Evolutionary conservation across 2,113 vertebrate species (phyloP).

Genomic region (Antennarius striatus): DNA sequence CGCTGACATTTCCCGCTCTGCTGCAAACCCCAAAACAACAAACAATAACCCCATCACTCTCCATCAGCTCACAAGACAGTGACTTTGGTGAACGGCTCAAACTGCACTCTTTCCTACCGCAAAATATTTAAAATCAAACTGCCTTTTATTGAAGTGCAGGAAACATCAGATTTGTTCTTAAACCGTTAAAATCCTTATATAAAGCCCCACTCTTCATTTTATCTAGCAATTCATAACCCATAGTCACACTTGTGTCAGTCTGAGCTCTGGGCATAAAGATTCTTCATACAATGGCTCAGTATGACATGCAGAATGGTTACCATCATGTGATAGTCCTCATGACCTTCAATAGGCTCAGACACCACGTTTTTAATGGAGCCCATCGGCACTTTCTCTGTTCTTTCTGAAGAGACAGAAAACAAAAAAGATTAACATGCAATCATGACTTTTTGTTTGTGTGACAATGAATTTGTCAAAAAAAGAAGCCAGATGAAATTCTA

Average conservation of each 20-base stretch:
- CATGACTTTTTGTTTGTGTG: neutral
- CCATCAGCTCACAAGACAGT: constrained; percentile 2
- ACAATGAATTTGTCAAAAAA: neutral
- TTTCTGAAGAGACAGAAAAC: constrained; percentile 81
- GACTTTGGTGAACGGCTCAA: constrained; percentile 6
- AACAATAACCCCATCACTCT: constrained; percentile 23
- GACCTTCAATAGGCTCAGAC: constrained; percentile 96
- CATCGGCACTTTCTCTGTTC: constrained; percentile 99
- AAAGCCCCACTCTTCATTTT: too few relatives aligned
- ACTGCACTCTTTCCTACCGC: constrained; percentile 4
- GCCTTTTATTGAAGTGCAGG: neutral
- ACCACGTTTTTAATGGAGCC: constrained; percentile 99
- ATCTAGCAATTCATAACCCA: neutral
- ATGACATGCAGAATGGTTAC: constrained; percentile 67
- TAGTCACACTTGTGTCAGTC: neutral
- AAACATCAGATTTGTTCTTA: neutral
- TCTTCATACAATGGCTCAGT: neutral
- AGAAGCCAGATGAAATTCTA: constrained; percentile 60
- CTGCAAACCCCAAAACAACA: constrained; percentile 27
- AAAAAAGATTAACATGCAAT: constrained; percentile 6
- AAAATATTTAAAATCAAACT: neutral
- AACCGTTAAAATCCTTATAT: neutral
- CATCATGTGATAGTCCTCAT: constrained; percentile 99
- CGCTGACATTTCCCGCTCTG: constrained; percentile 46
- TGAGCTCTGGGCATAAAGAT: neutral